These are phyloP conservation scores for Aphelenchoides fujianensis DNA, from an alignment of 1,140 invertebrate genomes.

Conservation along the genomic window DNA sequence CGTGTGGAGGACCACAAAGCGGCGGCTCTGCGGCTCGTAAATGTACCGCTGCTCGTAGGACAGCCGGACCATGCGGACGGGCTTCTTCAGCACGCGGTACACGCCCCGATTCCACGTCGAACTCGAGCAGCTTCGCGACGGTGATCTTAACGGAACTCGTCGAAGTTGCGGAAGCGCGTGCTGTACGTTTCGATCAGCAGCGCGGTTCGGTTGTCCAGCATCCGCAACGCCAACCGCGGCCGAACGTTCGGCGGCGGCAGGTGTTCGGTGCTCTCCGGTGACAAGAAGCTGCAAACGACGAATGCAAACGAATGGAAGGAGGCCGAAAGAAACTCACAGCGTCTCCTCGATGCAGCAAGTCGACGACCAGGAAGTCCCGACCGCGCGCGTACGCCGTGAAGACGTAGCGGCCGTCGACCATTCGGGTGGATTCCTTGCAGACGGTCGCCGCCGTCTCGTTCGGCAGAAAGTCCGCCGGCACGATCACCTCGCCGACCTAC, in stretches of 20 bases:
- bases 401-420: neutral
- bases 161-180: neutral
- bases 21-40: neutral
- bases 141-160: neutral
- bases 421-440: neutral
- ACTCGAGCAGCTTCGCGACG: neutral
- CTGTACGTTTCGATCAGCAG: neutral
- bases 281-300: neutral
- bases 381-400: neutral
- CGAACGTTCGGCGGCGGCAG: neutral
- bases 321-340: neutral
- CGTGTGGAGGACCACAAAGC: neutral
- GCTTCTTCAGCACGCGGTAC: neutral
- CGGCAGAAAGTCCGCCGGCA: neutral
- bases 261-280: neutral
- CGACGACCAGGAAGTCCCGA: neutral
- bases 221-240: neutral
- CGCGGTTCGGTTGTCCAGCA: neutral
- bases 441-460: neutral
- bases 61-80: neutral
- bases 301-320: neutral
- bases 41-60: neutral
- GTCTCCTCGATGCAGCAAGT: neutral
- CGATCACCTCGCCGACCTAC: neutral
- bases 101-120: neutral